phyloP scores from a whole-genome alignment of 2,888 invertebrate species.

The Oscheius onirici region DNA sequence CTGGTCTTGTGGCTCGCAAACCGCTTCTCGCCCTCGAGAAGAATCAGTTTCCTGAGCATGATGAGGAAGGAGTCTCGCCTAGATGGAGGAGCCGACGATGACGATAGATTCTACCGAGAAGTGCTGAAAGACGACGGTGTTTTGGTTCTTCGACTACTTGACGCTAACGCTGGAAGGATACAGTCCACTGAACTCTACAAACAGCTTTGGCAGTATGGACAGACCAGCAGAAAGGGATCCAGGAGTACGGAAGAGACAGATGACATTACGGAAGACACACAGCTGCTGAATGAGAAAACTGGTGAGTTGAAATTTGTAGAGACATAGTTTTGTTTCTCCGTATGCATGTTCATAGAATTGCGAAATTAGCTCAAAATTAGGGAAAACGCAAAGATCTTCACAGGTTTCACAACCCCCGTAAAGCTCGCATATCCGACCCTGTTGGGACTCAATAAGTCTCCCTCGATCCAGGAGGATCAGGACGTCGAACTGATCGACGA shows the following conservation, averaged over 20 bases:
- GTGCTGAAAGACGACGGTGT: conserved; percentile 54
- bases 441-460: too few relatives aligned
- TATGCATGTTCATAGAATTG: too few relatives aligned
- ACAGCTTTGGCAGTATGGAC: conserved; percentile 43
- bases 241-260: neutral
- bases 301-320: neutral
- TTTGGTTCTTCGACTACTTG: conserved; percentile 51
- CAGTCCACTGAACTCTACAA: conserved; percentile 42
- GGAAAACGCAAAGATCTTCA: too few relatives aligned
- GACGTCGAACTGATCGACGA: neutral
- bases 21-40: conserved; percentile 39
- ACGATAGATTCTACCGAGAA: conserved; percentile 7
- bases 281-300: neutral
- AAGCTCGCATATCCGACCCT: neutral
- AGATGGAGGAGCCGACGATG: neutral
- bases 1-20: conserved; percentile 56
- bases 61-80: conserved; percentile 27
- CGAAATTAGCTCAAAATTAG: too few relatives aligned
- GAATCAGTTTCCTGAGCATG: conserved; percentile 41
- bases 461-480: too few relatives aligned
- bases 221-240: neutral
- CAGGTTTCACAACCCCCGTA: neutral
- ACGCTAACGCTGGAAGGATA: conserved; percentile 48
- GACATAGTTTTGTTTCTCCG: too few relatives aligned
- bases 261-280: neutral